A percentile compares a stretch with the other conserved stretches of the same genome.
These are phyloP conservation scores for Mesembrinibis cayennensis DNA, from an alignment of 2,113 vertebrate genomes.

Conservation along the genomic window DNA sequence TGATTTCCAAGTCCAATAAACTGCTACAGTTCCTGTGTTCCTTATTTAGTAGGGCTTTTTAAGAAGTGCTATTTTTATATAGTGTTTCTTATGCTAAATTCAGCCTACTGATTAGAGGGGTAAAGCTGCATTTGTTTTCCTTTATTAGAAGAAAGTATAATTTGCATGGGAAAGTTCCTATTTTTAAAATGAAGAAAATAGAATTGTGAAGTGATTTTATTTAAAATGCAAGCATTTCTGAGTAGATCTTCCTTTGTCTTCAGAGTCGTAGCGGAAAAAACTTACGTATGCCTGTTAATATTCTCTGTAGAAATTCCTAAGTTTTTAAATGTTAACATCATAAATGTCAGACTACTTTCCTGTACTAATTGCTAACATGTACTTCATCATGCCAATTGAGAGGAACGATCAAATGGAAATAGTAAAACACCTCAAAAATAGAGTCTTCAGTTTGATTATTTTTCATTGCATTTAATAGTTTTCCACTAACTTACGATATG, in stretches of 20 bases:
- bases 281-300: neutral
- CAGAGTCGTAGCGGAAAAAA: neutral
- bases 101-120: neutral
- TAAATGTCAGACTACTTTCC: neutral
- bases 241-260: neutral
- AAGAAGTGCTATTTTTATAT: slow-evolving; percentile 26
- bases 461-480: neutral
- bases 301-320: neutral
- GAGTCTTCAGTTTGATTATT: neutral
- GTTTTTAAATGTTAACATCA: neutral
- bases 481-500: neutral
- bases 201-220: neutral
- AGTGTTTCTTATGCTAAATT: slow-evolving; percentile 17
- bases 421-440: neutral
- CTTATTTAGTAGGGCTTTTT: slow-evolving; percentile 1
- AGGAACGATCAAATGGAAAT: neutral
- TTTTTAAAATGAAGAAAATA: neutral
- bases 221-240: slow-evolving; percentile 13
- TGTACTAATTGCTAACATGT: neutral
- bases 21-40: neutral
- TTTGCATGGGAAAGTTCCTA: neutral
- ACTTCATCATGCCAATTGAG: neutral
- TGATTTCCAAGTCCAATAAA: neutral
- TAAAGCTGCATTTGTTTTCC: slow-evolving; percentile 23
- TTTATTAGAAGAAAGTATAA: neutral